These are phyloP conservation scores for Arenicola marina DNA, from an alignment of 2,888 invertebrate species.

Conservation along the genomic window DNA sequence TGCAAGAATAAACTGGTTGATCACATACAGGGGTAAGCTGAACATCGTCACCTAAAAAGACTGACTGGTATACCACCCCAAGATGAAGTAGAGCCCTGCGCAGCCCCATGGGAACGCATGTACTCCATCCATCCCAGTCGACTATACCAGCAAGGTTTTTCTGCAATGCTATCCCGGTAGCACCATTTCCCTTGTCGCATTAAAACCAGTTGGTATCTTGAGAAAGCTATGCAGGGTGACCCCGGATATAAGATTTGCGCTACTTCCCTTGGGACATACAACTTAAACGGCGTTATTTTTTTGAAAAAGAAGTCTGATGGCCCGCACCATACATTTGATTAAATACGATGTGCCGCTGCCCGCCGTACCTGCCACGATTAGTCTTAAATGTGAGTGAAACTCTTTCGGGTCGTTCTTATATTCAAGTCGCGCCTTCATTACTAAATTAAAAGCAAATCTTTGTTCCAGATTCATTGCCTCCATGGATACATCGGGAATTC, in stretches of 20 bases:
- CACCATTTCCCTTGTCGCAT: background rate
- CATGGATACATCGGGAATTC: no score
- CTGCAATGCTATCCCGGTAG: background rate
- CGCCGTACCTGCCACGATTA: no score
- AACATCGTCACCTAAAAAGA: slow-evolving; percentile 30
- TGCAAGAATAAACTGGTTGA: slow-evolving; percentile 29
- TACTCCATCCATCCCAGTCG: slow-evolving; percentile 13
- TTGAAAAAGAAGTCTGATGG: no score
- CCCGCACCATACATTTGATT: no score
- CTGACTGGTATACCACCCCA: slow-evolving; percentile 32
- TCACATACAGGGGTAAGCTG: slow-evolving; percentile 25
- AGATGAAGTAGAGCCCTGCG: slow-evolving; percentile 10
- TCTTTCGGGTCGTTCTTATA: no score
- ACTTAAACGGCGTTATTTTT: no score
- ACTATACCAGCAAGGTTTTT: background rate
- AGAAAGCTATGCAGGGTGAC: slow-evolving; percentile 2
- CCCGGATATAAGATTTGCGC: slow-evolving; percentile 4
- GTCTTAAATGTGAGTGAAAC: no score
- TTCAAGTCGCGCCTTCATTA: no score
- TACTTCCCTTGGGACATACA: background rate
- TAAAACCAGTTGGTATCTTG: background rate
- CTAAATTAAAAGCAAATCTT: no score
- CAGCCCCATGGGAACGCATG: slow-evolving; percentile 3
- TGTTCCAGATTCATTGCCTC: no score
- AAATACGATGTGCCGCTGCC: no score